Percentiles rank a stretch among this genome's conserved stretches.
These are phyloP conservation scores for Danionella cerebrum DNA, from an alignment of 2,113 vertebrate genomes.

Conservation along the genomic window DNA sequence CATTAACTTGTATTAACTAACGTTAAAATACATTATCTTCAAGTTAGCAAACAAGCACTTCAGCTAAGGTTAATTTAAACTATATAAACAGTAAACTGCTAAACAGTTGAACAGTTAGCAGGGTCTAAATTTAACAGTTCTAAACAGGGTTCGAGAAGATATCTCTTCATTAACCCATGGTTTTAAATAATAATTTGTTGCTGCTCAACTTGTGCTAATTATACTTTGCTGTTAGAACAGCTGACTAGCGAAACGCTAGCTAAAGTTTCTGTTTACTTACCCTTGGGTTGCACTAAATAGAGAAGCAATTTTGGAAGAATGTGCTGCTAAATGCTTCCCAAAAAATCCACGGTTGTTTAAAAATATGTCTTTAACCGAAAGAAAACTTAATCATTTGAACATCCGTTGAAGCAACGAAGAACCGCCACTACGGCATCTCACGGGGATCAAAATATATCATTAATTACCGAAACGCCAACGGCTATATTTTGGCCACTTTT, in stretches of 20 bases:
- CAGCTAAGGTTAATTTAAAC: no score
- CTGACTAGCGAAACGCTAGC: conserved; percentile 12
- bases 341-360: neutral
- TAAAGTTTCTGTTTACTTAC: conserved; percentile 20
- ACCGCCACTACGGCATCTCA: conserved; percentile 37
- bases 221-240: conserved; percentile 4
- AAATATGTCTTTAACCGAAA: neutral
- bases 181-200: neutral
- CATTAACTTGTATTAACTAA: no score
- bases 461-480: neutral
- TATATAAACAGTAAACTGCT: no score
- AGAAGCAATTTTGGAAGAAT: neutral
- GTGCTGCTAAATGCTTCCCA: neutral
- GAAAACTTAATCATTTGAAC: conserved; percentile 29
- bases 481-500: no score
- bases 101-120: no score
- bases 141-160: no score
- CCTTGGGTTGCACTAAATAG: neutral
- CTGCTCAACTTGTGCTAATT: neutral
- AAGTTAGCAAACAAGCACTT: neutral
- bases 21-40: neutral
- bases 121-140: neutral
- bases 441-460: neutral
- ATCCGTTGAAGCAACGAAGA: conserved; percentile 9
- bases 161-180: no score